phyloP scores from a whole-genome alignment of 2,113 vertebrate species.

The Glareola pratincola region DNA sequence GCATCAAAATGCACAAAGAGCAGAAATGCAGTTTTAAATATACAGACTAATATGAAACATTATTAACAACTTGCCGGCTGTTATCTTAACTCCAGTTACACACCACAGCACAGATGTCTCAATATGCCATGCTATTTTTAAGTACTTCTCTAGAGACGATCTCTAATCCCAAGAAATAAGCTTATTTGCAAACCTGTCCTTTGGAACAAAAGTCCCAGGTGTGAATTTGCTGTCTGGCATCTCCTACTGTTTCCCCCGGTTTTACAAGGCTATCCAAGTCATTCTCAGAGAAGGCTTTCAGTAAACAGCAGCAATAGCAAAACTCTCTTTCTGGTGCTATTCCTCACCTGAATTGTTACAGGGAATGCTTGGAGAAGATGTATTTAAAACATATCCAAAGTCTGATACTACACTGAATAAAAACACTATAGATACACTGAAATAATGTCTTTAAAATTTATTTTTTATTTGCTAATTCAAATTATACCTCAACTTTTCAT shows the following conservation, averaged over 20 bases:
- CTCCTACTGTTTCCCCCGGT: neutral
- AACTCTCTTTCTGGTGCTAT: neutral
- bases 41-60: neutral
- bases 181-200: neutral
- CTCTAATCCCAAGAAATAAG: conserved; percentile 1
- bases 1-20: neutral
- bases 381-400: neutral
- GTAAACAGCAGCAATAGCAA: neutral
- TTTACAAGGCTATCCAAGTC: neutral
- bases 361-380: neutral
- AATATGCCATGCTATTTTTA: neutral
- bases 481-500: neutral
- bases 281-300: neutral
- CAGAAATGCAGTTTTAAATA: neutral
- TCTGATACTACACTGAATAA: neutral
- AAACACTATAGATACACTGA: neutral
- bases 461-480: neutral
- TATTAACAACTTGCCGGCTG: neutral
- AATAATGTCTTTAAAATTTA: neutral
- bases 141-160: neutral
- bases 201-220: neutral
- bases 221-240: neutral
- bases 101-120: neutral
- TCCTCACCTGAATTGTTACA: neutral
- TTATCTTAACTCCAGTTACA: neutral